Percentiles rank a stretch among this genome's conserved stretches.
phyloP scores from a whole-genome alignment of 2,888 invertebrate genomes.

The Temnothorax rugatulus region DNA sequence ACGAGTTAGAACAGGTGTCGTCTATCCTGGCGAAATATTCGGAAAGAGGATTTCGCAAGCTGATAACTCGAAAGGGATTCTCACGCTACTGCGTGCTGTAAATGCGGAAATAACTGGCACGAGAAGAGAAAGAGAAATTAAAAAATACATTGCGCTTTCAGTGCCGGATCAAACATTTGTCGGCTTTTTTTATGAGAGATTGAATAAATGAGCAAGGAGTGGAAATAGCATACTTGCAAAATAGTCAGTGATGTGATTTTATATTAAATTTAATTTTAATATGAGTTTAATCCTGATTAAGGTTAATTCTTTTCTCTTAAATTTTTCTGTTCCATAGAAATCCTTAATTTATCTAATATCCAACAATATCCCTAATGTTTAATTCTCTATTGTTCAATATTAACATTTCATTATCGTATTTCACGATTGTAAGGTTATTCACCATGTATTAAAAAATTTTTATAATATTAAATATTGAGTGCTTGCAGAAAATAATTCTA shows the following conservation, averaged over 20 bases:
- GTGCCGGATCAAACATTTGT: background rate
- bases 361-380: background rate
- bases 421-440: background rate
- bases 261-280: slow-evolving; percentile 11
- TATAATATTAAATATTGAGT: background rate
- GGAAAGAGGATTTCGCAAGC: slow-evolving; percentile 64
- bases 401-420: background rate
- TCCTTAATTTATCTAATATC: background rate
- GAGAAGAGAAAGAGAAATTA: slow-evolving; percentile 3
- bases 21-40: slow-evolving; percentile 65
- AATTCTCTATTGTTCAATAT: background rate
- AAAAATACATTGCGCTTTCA: background rate
- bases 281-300: background rate
- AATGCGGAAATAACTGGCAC: slow-evolving; percentile 19
- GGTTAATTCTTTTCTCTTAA: background rate
- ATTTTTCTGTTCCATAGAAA: background rate
- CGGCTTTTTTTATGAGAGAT: background rate
- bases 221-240: background rate
- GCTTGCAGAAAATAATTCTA: background rate
- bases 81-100: background rate
- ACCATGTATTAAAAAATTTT: background rate
- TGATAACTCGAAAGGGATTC: slow-evolving; percentile 62
- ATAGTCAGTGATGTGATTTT: background rate
- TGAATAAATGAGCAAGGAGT: background rate
- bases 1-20: slow-evolving; percentile 68